A percentile compares a stretch with the other conserved stretches of the same genome.
phyloP scores from a whole-genome alignment of 2,888 invertebrate species.

The Girardia tigrina region DNA sequence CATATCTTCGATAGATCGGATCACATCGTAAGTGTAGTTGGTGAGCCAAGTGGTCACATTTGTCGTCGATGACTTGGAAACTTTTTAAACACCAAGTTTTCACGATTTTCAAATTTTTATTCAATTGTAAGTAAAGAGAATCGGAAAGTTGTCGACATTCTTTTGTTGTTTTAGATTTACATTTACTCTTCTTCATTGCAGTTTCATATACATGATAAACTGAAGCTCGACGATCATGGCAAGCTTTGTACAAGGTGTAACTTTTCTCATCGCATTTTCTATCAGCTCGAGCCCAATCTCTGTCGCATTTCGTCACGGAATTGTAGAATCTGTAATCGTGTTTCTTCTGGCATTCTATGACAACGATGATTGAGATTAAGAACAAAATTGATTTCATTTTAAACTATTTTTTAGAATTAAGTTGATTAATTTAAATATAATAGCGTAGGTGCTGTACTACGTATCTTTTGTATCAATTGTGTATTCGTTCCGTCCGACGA shows the following conservation, averaged over 20 bases:
- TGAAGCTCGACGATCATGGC: neutral
- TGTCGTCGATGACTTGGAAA: neutral
- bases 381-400: neutral
- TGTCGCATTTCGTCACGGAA: neutral
- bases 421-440: neutral
- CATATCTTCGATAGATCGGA: constrained; percentile 1
- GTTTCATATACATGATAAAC: neutral
- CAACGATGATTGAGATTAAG: neutral
- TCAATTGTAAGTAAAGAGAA: neutral
- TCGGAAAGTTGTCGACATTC: neutral
- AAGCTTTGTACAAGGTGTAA: neutral
- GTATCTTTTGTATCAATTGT: neutral
- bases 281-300: constrained; percentile 11
- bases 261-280: neutral
- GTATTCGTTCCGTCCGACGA: too few species aligned
- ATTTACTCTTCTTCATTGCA: neutral
- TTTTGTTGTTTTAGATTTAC: neutral
- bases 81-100: neutral
- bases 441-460: constrained; percentile 1
- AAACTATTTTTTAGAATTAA: neutral
- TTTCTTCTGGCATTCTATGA: neutral
- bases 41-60: neutral
- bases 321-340: constrained; percentile 16
- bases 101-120: neutral
- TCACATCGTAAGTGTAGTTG: neutral